phyloP scores from a whole-genome alignment of 2,797 vertebrate genomes.

The Iguana delicatissima region DNA sequence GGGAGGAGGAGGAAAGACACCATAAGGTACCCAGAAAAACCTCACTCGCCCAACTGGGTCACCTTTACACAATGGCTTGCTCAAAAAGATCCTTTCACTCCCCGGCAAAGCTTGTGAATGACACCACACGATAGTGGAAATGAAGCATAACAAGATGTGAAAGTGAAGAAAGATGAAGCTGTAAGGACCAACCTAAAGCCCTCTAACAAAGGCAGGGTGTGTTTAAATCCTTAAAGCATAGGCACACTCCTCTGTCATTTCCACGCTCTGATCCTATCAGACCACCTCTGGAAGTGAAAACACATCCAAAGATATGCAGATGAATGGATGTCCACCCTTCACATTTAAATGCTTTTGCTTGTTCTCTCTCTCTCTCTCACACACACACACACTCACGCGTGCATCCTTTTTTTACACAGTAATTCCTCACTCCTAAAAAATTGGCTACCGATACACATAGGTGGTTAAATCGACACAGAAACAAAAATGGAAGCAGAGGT shows the following conservation, averaged over 20 bases:
- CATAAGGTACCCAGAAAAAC: neutral
- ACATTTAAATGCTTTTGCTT: too few species aligned
- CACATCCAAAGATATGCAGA: neutral
- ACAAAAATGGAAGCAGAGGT: too few species aligned
- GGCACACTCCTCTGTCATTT: neutral
- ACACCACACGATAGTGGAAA: slow-evolving; percentile 79
- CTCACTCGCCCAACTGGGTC: slow-evolving; percentile 76
- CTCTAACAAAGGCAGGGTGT: slow-evolving; percentile 56
- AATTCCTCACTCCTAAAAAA: neutral
- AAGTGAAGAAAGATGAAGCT: slow-evolving; percentile 82
- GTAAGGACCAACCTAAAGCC: slow-evolving; percentile 71
- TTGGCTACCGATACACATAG: slow-evolving; percentile 11
- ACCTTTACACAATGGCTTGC: slow-evolving; percentile 71
- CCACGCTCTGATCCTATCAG: slow-evolving; percentile 41
- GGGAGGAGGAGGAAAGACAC: too few species aligned
- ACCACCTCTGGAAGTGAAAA: slow-evolving; percentile 16
- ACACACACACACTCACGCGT: neutral
- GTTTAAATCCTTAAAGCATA: slow-evolving; percentile 51
- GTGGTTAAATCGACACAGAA: too few species aligned
- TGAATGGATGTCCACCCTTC: neutral
- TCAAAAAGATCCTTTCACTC: slow-evolving; percentile 64
- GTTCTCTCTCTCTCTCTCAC: too few species aligned
- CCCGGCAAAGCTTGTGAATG: slow-evolving; percentile 78
- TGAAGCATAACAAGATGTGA: slow-evolving; percentile 78
- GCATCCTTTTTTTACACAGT: neutral